Base-by-base conservation (phyloP, 2,797 vertebrate species). In the Chlorospingus flavigularis region DNA sequence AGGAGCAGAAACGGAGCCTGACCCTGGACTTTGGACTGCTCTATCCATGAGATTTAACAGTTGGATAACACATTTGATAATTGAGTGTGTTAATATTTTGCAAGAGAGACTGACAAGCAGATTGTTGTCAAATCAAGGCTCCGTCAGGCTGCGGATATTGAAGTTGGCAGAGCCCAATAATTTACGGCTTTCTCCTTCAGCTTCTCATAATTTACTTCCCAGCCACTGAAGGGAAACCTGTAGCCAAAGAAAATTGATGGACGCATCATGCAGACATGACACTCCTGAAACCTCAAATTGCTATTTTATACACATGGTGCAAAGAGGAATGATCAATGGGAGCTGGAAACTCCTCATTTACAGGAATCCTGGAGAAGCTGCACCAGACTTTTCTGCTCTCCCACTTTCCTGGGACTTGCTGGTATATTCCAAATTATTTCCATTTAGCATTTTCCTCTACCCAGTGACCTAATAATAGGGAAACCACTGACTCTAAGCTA, bases 111-210 rank as follows among this genome's bases (percentile, higher is more conserved):
- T 97, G 96, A 97, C 90, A 96, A 96, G 91, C 94, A 96, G 90
- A 96, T 91, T 93, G 86, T 93, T 97, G 95, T 95, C 95, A 96
- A 93, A 95, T 86, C 95, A 86, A 84, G 81, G 84, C 79, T 89
- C 81, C 65, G 45, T 72, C 88, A 96, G 86, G 81, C 74, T 76
- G 90, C 39, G 57, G 90, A 96, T 93, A 95, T 91, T 80, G 94
- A 87, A 97, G 93, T 28, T 96, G 93, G 94, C 95, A 96, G 81
- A 72, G 63, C 54, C 92, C 71, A 70, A 54, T 78, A 96, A 97
- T 97, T 96, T 96, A 96, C 75, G 67, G 75, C 93, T 87, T 96
- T 97, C 73, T 96, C 95, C 87, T 97, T 96, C 94, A 88, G 81
- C 72, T 73, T 81, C 78, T 88, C 75, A 48, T 95, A 73, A 97